Conservation (phyloP, 2,113 vertebrate genomes). For the Choloepus hoffmanni region DNA sequence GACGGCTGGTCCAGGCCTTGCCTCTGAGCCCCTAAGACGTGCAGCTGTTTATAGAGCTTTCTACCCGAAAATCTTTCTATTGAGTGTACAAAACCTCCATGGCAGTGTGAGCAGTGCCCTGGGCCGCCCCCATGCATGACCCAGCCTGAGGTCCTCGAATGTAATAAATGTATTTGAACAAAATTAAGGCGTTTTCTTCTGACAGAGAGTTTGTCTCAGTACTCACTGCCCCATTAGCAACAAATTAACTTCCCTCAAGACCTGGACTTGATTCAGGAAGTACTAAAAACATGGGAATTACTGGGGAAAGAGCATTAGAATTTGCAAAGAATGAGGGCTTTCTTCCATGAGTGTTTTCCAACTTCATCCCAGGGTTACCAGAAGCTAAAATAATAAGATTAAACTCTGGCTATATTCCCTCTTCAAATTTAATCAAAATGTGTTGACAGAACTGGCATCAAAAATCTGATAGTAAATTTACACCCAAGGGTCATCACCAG, state of each 20-base stretch:
- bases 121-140: fast-evolving
- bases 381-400: background rate
- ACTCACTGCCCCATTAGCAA: background rate
- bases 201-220: background rate
- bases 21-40: background rate
- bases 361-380: background rate
- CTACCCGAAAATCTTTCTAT: too few species aligned
- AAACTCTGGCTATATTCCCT: background rate
- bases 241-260: background rate
- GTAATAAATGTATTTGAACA: fast-evolving
- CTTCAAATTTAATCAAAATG: background rate
- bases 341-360: background rate
- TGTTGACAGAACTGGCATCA: too few species aligned
- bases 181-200: background rate
- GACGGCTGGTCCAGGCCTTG: background rate
- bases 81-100: fast-evolving
- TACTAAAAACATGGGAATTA: too few species aligned
- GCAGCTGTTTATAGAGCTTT: background rate
- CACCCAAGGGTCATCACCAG: too few species aligned
- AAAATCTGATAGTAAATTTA: background rate
- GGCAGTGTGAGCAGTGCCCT: background rate
- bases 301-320: background rate
- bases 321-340: background rate
- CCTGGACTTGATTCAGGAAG: background rate
- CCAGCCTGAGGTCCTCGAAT: background rate